Evolutionary conservation across 1,140 invertebrate species (phyloP).

Genomic region (Drepana arcuata): DNA sequence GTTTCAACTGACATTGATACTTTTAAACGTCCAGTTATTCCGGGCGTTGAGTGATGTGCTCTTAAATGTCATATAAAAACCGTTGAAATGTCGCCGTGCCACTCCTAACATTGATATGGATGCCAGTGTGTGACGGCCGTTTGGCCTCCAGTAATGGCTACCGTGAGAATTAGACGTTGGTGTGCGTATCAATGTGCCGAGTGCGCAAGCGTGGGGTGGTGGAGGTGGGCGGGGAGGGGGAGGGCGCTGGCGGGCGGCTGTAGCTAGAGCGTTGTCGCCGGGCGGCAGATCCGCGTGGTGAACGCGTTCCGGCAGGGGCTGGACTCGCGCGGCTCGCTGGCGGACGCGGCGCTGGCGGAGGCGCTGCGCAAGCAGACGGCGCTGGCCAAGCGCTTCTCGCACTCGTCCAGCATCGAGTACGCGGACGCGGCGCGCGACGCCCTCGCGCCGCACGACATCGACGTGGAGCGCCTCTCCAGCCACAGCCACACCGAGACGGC

Average conservation of each 20-base stretch:
- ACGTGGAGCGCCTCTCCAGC: slow-evolving; percentile 90
- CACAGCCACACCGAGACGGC: slow-evolving; percentile 95
- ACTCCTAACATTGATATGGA: too few species aligned
- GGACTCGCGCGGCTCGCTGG: slow-evolving; percentile 94
- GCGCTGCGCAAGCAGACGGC: slow-evolving; percentile 93
- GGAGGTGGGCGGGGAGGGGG: slow-evolving; percentile 7
- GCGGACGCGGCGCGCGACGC: slow-evolving; percentile 90
- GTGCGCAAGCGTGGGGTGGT: slow-evolving; percentile 9
- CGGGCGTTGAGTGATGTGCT: too few species aligned
- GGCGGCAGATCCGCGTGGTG: slow-evolving; percentile 96
- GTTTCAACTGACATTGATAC: too few species aligned
- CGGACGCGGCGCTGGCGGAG: slow-evolving; percentile 89
- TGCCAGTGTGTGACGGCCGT: too few species aligned
- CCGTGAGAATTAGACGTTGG: too few species aligned
- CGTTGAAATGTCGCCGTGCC: too few species aligned
- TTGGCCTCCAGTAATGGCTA: too few species aligned
- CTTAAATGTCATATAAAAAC: too few species aligned
- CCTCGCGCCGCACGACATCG: slow-evolving; percentile 89
- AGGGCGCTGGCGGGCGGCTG: background rate
- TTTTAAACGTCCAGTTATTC: too few species aligned
- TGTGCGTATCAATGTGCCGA: too few species aligned
- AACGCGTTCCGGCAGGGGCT: slow-evolving; percentile 99
- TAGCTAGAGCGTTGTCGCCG: too few species aligned
- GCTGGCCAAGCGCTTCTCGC: slow-evolving; percentile 89
- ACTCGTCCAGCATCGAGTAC: slow-evolving; percentile 91